A percentile compares a stretch with the other conserved stretches of the same genome.
phyloP scores from a whole-genome alignment of 2,888 invertebrate genomes.

The Vannuccia rotundouncinata region DNA sequence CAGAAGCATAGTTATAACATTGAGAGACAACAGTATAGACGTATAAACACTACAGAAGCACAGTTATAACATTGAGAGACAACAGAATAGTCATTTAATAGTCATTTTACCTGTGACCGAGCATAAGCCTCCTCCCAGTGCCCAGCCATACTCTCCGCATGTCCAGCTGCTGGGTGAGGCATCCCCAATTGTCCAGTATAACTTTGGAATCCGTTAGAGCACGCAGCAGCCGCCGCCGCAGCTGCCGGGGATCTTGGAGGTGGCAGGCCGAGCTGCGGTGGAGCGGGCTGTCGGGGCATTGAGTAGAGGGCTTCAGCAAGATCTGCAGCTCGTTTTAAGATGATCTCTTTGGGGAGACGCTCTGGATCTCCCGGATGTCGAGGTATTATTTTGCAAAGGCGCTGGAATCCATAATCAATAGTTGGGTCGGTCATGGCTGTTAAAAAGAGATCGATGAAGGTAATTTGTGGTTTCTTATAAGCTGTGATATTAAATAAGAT shows the following conservation, averaged over 20 bases:
- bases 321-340: constrained; percentile 92
- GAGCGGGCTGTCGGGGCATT: background rate
- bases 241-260: background rate
- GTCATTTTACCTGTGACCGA: constrained; percentile 25
- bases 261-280: background rate
- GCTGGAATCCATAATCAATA: constrained; percentile 97
- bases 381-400: constrained; percentile 92
- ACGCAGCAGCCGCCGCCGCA: constrained; percentile 3
- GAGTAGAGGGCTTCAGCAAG: constrained; percentile 86
- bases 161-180: background rate
- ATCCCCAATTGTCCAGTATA: constrained; percentile 22
- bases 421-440: constrained; percentile 94
- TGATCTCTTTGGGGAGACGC: constrained; percentile 94
- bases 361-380: constrained; percentile 98
- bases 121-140: constrained; percentile 53
- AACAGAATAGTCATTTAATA: too few species aligned
- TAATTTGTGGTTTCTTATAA: too few species aligned
- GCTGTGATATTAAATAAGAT: too few species aligned
- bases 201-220: constrained; percentile 27
- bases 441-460: too few species aligned
- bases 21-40: too few species aligned
- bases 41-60: too few species aligned
- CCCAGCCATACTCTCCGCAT: constrained; percentile 41
- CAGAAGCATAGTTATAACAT: too few species aligned
- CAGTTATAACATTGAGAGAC: too few species aligned